Percentiles rank a stretch among this genome's conserved stretches.
These are phyloP conservation scores for Coptodon bakossiorum DNA, from an alignment of 2,113 vertebrate genomes.

Conservation along the genomic window DNA sequence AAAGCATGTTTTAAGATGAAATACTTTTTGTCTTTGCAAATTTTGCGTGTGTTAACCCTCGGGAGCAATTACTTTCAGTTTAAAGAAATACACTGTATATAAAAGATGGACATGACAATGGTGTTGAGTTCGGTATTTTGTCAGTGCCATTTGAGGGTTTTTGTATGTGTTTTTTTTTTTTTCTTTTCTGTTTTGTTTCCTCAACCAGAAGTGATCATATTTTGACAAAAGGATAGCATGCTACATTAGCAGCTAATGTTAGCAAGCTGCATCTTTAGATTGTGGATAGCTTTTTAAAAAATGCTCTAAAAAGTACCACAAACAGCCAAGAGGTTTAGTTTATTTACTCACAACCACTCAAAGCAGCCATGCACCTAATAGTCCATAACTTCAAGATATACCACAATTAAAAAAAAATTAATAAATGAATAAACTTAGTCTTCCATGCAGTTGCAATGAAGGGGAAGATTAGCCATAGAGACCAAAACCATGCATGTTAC, in stretches of 20 bases:
- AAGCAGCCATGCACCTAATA: background rate
- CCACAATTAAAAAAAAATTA: background rate
- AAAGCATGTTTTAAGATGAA: background rate
- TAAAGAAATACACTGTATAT: background rate
- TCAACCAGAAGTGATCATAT: background rate
- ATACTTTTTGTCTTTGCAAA: too few species aligned
- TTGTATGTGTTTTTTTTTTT: fast-evolving
- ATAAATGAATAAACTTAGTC: background rate
- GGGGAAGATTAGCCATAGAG: background rate
- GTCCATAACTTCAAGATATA: background rate
- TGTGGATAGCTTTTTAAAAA: background rate
- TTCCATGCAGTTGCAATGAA: background rate
- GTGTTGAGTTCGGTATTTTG: too few species aligned
- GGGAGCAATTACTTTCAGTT: background rate
- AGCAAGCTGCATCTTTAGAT: background rate
- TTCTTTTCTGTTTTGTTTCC: background rate
- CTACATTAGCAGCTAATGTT: background rate
- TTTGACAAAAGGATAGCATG: background rate
- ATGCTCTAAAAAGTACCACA: background rate
- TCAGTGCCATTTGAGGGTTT: background rate
- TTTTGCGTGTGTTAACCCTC: too few species aligned
- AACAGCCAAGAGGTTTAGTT: background rate
- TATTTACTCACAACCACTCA: background rate
- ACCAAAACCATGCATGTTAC: background rate
- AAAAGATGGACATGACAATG: background rate